Conservation (phyloP, 1,140 invertebrate genomes). For the Ceratina japonica region DNA sequence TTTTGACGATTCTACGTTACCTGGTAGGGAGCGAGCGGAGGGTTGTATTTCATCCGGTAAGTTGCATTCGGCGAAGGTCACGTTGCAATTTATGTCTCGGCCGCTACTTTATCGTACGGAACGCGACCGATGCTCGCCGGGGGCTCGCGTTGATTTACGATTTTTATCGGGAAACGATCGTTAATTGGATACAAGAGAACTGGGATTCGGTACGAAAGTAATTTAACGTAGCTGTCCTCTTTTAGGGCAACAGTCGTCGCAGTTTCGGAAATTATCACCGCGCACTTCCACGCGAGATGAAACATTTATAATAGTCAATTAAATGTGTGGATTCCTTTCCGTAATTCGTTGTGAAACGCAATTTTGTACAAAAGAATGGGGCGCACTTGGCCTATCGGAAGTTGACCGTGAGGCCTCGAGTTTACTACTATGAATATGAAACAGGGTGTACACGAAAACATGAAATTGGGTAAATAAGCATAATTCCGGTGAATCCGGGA, state of each 20-base stretch:
- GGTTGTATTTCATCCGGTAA: slow-evolving; percentile 37
- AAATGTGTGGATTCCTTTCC: no score
- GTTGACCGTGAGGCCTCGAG: no score
- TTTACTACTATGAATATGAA: no score
- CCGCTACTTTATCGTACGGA: slow-evolving; percentile 32
- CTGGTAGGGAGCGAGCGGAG: slow-evolving; percentile 5
- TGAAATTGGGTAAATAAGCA: not conserved
- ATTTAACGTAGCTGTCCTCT: no score
- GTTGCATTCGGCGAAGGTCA: slow-evolving; percentile 32
- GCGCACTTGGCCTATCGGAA: no score
- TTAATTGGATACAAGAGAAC: slow-evolving; percentile 27
- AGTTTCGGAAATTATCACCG: no score
- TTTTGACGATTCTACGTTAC: slow-evolving; percentile 32
- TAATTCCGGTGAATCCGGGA: not conserved
- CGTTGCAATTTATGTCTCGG: slow-evolving; percentile 42
- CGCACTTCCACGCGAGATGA: no score
- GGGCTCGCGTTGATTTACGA: slow-evolving; percentile 36
- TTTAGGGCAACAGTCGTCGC: no score
- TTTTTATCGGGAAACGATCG: slow-evolving; percentile 42
- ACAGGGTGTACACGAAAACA: no score
- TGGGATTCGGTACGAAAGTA: not conserved
- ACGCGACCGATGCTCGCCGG: not conserved
- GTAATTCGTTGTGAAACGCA: not conserved
- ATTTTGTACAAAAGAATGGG: not conserved
- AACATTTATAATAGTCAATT: no score